Percentiles rank a stretch among this genome's conserved stretches.
phyloP scores from a whole-genome alignment of 2,797 vertebrate species.

The Mormyrus hasselquistii region DNA sequence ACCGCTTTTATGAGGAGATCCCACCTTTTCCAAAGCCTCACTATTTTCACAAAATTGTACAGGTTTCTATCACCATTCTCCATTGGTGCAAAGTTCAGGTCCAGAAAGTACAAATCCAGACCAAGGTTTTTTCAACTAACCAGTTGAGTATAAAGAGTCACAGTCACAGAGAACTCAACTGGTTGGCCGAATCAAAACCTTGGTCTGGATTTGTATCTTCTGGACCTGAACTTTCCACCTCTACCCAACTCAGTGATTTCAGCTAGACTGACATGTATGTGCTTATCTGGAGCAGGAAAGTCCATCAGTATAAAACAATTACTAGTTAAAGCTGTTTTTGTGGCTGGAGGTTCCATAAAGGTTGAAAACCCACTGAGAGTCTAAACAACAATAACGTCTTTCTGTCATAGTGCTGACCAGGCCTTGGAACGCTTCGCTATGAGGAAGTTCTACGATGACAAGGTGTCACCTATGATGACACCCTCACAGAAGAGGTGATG shows the following conservation, averaged over 20 bases:
- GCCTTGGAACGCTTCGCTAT: slow-evolving; percentile 87
- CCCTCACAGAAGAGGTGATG: slow-evolving; percentile 86
- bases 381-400: neutral
- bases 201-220: neutral
- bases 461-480: slow-evolving; percentile 76
- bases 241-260: neutral
- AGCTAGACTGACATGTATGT: neutral
- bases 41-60: neutral
- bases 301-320: neutral
- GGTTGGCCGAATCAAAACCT: neutral
- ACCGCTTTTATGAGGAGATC: neutral
- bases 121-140: neutral
- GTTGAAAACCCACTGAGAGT: neutral
- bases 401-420: slow-evolving; percentile 74
- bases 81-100: neutral
- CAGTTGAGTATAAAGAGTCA: neutral
- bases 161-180: neutral
- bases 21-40: neutral
- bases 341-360: neutral
- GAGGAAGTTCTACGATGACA: slow-evolving; percentile 86
- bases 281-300: neutral
- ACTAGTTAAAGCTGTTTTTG: neutral
- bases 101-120: neutral
- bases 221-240: neutral
- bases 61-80: neutral